phyloP scores from a whole-genome alignment of 23 tunicate genomes.

The Oikopleura dioica region DNA sequence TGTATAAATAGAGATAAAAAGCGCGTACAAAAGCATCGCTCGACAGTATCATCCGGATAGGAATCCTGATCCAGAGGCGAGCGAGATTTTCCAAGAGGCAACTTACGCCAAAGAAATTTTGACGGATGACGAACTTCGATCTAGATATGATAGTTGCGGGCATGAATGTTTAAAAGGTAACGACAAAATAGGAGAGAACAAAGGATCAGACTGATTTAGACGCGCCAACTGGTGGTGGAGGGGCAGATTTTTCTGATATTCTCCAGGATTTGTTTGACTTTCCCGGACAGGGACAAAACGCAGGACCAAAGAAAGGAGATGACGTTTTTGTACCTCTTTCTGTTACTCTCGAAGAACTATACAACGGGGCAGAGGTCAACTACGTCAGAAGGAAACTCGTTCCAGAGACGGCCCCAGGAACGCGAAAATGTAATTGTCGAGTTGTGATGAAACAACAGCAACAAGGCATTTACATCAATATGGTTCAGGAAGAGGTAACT shows the following conservation, averaged over 20 bases:
- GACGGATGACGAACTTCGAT: slow-evolving; percentile 45
- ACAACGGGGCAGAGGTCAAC: slow-evolving; percentile 24
- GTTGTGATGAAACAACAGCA: slow-evolving; percentile 71
- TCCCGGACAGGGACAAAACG: not conserved
- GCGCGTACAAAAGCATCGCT: slow-evolving; percentile 67
- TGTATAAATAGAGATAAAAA: slow-evolving; percentile 34
- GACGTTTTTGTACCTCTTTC: slow-evolving; percentile 48
- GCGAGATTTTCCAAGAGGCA: slow-evolving; percentile 65
- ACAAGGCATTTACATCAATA: slow-evolving; percentile 55
- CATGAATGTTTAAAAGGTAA: slow-evolving; percentile 65
- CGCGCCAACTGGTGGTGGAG: not conserved
- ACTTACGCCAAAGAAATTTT: slow-evolving; percentile 78
- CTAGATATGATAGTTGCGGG: slow-evolving; percentile 60
- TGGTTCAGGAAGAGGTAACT: slow-evolving; percentile 38
- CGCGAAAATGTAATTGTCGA: slow-evolving; percentile 74
- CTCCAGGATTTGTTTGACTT: not conserved
- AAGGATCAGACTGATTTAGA: too few relatives aligned
- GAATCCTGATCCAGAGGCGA: slow-evolving; percentile 61
- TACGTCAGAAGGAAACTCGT: not conserved
- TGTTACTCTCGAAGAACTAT: slow-evolving; percentile 77
- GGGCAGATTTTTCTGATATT: not conserved
- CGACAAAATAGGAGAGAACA: slow-evolving; percentile 30
- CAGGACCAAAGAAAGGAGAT: slow-evolving; percentile 42
- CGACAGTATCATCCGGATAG: slow-evolving; percentile 91
- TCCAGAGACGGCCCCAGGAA: slow-evolving; percentile 17